These are phyloP conservation scores for Acrossocheilus wenchowensis DNA, from an alignment of 2,797 vertebrate genomes.

Conservation along the genomic window DNA sequence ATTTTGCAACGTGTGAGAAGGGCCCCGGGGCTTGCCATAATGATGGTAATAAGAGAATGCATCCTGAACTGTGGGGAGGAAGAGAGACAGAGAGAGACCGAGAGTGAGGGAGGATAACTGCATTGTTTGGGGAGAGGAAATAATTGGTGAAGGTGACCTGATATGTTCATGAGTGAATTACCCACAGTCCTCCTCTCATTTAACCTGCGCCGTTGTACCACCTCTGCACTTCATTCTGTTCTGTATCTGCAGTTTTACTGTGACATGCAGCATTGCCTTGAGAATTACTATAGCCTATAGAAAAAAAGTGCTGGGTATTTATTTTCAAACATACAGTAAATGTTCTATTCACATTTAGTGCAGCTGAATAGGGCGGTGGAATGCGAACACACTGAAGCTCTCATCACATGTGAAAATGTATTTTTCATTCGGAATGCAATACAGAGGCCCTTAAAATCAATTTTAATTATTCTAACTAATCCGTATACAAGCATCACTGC, in stretches of 20 bases:
- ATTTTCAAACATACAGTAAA: neutral
- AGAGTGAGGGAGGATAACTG: slow-evolving; percentile 50
- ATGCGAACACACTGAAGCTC: neutral
- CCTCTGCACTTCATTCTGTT: slow-evolving; percentile 37
- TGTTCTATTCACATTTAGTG: neutral
- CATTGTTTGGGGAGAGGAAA: slow-evolving; percentile 50
- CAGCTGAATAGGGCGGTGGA: neutral
- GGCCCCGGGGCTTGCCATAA: slow-evolving; percentile 77
- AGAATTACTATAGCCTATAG: neutral
- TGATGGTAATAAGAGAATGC: slow-evolving; percentile 76
- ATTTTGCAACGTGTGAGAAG: slow-evolving; percentile 69
- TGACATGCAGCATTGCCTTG: neutral
- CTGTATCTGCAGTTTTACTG: slow-evolving; percentile 29
- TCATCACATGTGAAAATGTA: neutral
- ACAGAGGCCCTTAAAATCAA: slow-evolving; percentile 37
- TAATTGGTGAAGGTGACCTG: slow-evolving; percentile 59
- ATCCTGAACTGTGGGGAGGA: slow-evolving; percentile 66
- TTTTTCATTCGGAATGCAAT: slow-evolving; percentile 24
- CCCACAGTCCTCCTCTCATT: slow-evolving; percentile 37
- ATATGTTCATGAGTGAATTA: slow-evolving; percentile 57
- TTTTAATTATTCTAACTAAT: slow-evolving; percentile 43
- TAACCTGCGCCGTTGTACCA: slow-evolving; percentile 30
- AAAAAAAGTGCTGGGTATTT: neutral
- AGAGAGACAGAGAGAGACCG: slow-evolving; percentile 64
- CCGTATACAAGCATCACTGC: slow-evolving; percentile 39